A percentile compares a stretch with the other conserved stretches of the same genome.
These are phyloP conservation scores for Hyperopisus bebe DNA, from an alignment of 2,113 vertebrate genomes.

Conservation along the genomic window DNA sequence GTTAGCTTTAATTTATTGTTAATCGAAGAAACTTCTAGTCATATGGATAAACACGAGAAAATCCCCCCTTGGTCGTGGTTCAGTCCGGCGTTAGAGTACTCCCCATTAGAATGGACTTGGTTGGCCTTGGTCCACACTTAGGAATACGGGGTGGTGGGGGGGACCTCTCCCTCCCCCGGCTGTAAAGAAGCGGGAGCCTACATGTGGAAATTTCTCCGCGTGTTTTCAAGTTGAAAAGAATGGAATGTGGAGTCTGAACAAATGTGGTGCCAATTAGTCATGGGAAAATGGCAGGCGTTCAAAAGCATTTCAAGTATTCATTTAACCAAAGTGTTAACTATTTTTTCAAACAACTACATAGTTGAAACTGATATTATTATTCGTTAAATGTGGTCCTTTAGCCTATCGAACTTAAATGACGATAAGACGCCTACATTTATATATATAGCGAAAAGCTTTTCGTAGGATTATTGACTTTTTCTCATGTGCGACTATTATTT, in stretches of 20 bases:
- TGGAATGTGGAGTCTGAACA: neutral
- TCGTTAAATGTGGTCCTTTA: neutral
- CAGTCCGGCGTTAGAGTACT: neutral
- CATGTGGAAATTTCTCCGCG: neutral
- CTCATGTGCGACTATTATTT: neutral
- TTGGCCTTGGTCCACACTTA: neutral
- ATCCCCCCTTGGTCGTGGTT: slow-evolving; percentile 14
- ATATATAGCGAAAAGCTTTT: neutral
- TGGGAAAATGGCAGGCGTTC: neutral
- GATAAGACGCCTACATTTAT: neutral
- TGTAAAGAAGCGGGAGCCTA: neutral
- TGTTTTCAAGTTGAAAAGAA: neutral
- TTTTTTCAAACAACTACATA: neutral
- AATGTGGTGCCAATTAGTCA: neutral
- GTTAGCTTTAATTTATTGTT: neutral
- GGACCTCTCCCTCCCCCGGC: neutral
- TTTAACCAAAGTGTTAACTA: neutral
- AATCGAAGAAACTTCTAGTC: neutral
- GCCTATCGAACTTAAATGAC: neutral
- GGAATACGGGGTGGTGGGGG: neutral
- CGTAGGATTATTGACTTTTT: neutral
- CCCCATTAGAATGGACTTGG: neutral
- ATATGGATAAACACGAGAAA: neutral
- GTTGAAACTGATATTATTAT: neutral
- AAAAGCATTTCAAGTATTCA: neutral